These are phyloP conservation scores for Dysdera silvatica DNA, from an alignment of 1,140 invertebrate genomes.

Conservation along the genomic window DNA sequence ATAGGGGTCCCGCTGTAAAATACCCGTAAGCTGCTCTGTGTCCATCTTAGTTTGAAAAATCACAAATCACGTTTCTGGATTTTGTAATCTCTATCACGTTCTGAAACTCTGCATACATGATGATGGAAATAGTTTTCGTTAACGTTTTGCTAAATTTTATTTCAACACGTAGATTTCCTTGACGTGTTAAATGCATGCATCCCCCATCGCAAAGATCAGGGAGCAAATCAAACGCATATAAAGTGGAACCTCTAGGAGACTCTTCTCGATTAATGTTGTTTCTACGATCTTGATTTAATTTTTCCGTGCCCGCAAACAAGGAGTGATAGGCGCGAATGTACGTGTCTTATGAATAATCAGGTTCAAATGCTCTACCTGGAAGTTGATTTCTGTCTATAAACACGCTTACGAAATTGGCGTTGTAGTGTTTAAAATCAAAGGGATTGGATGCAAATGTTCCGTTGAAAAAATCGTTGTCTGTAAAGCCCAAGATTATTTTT, in stretches of 20 bases:
- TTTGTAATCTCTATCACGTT: conserved; percentile 7
- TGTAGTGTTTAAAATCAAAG: conserved; percentile 2
- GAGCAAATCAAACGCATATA: background rate
- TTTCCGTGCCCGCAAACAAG: background rate
- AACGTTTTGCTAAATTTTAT: background rate
- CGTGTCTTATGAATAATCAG: background rate
- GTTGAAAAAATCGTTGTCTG: no score
- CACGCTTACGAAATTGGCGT: background rate
- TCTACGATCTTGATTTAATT: background rate
- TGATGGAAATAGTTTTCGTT: background rate
- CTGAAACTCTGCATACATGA: conserved; percentile 1
- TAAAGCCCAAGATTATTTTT: no score
- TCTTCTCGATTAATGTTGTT: background rate
- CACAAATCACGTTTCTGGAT: background rate
- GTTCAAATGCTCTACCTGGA: background rate
- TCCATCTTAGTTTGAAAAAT: background rate
- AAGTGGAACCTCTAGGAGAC: background rate
- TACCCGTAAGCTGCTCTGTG: no score
- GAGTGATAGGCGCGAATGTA: background rate
- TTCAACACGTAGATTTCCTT: conserved; percentile 1
- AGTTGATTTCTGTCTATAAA: background rate
- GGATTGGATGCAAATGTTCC: no score
- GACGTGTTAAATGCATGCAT: background rate
- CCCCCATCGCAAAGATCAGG: background rate
- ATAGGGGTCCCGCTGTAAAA: no score